Evolutionary conservation across 2,797 vertebrate species (phyloP).

Genomic region (Phoeniculus purpureus): DNA sequence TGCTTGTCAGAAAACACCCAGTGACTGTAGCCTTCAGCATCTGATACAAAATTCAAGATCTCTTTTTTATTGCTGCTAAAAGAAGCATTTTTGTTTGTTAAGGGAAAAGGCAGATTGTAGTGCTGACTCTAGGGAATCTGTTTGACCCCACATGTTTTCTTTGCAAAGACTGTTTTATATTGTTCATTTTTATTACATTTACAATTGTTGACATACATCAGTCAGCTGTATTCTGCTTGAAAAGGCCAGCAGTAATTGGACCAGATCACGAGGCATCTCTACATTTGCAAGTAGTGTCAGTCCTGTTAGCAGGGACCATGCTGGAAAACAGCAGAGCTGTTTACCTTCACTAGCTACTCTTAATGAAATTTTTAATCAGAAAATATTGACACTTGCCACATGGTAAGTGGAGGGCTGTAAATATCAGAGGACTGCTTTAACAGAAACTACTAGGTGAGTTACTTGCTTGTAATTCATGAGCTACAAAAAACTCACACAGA

Average conservation of each 20-base stretch:
- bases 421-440: background rate
- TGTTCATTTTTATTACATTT: background rate
- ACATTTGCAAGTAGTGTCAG: background rate
- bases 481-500: background rate
- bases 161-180: background rate
- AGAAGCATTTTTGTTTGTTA: background rate
- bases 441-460: background rate
- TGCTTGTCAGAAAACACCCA: background rate
- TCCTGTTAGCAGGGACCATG: background rate
- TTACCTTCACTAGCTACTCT: background rate
- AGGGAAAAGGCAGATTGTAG: rapidly evolving
- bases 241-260: background rate
- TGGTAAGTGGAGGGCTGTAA: background rate
- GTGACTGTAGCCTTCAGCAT: background rate
- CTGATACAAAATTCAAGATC: background rate
- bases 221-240: background rate
- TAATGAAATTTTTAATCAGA: background rate
- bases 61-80: background rate
- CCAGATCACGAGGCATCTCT: rapidly evolving
- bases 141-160: background rate
- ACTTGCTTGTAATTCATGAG: background rate
- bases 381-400: background rate
- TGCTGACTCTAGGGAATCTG: background rate
- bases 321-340: background rate
- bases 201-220: background rate